Evolutionary conservation across 2,888 invertebrate genomes (phyloP).

Genomic region (Xestoiulus laeticollis): DNA sequence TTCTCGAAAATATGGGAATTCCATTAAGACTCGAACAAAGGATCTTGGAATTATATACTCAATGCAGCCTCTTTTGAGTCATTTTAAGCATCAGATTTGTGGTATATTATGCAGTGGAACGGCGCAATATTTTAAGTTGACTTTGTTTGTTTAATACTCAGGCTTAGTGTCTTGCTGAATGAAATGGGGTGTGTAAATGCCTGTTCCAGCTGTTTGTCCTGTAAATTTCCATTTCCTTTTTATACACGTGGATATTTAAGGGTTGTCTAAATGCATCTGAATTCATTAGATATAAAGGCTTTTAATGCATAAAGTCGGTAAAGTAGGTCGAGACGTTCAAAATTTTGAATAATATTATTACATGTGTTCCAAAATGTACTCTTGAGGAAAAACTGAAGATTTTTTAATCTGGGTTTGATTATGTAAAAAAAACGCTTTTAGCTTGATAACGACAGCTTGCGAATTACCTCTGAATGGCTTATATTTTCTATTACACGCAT

Average conservation of each 20-base stretch:
- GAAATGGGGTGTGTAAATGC: neutral
- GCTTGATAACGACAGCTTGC: neutral
- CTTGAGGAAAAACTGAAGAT: neutral
- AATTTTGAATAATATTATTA: neutral
- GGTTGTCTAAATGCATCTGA: neutral
- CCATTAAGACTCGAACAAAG: neutral
- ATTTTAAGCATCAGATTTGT: neutral
- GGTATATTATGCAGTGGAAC: no score
- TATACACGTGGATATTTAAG: neutral
- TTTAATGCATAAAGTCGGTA: neutral
- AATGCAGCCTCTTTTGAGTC: neutral
- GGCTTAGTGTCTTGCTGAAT: neutral
- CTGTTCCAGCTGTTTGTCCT: neutral
- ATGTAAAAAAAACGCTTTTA: neutral
- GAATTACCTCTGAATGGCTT: neutral
- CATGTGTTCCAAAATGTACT: neutral
- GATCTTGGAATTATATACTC: neutral
- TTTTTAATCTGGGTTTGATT: neutral
- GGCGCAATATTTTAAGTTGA: neutral
- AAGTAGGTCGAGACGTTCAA: neutral
- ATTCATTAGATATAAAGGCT: neutral
- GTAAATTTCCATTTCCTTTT: neutral
- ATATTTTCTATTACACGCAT: neutral
- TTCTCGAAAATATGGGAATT: neutral
- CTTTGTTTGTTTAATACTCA: neutral